These are phyloP conservation scores for Stercorarius parasiticus DNA, from an alignment of 2,113 vertebrate species.

Conservation along the genomic window DNA sequence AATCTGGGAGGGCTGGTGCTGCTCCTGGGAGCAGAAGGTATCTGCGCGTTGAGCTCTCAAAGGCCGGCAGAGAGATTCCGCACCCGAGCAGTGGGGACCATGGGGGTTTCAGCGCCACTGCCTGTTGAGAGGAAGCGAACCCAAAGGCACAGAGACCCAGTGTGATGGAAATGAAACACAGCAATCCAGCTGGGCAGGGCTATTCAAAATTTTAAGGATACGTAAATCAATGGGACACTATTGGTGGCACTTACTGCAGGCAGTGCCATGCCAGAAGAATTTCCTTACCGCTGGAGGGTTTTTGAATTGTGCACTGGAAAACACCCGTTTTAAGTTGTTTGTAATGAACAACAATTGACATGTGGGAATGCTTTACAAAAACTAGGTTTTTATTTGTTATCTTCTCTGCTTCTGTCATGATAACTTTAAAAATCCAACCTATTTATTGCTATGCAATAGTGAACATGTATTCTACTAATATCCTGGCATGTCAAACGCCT, in stretches of 20 bases:
- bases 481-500: neutral
- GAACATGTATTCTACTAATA: neutral
- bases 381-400: neutral
- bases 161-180: neutral
- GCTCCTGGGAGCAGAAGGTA: neutral
- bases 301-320: neutral
- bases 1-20: neutral
- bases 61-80: neutral
- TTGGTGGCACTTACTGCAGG: neutral
- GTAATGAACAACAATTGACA: neutral
- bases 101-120: accelerated
- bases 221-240: neutral
- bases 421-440: neutral
- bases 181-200: neutral
- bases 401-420: neutral
- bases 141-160: neutral
- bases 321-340: neutral
- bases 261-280: neutral
- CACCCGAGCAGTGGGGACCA: neutral
- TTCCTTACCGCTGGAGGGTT: neutral
- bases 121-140: accelerated
- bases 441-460: neutral
- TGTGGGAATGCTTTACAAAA: neutral
- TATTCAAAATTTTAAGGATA: neutral
- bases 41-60: neutral